Evolutionary conservation across 2,113 vertebrate genomes (phyloP), one percentile per base, ranked within the genome.

Genomic region (Holacanthus passer): DNA sequence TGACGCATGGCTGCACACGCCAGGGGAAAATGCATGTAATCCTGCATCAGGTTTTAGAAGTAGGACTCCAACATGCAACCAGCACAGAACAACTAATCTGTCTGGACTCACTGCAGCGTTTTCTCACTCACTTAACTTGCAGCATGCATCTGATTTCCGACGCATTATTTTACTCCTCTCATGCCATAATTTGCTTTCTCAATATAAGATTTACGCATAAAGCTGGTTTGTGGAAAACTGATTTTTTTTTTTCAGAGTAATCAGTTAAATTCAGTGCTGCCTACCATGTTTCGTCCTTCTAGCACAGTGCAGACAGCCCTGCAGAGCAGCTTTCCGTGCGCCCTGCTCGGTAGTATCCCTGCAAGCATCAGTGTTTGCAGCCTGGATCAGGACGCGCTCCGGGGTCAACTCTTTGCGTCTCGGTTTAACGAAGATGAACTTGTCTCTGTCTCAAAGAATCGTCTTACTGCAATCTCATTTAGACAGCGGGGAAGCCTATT

Each of bases 401-500:
- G 67, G 87, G 88, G 85, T 90, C 92, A 91, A 87, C 68, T 70
- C 88, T 79, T 84, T 80, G 84, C 83, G 88, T 84, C 88, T 93
- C 85, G 82, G 73, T 94, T 94, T 91, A 91, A 91, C 85, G 81
- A 88, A 89, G 91, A 92, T 90, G 82, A 89, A 91, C 88, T 82
- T 73, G 86, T 90, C 86, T 93, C 85, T 88, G 89, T 85, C 89
- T 92, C 71, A 67, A 79, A 62, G 77, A 86, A 88, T 88, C 91
- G 77, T 67, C 89, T 93, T 93, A 92, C 17, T 87, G 64, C 83
- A 95, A 94, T 95, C 94, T 78, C 90, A 85, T 93, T 91, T 85
- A 74, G 48, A 73, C 27, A 63, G 60, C 68, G 5, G 67, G 73
- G 60, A 93, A 92, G 81, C 91, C 92, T 92, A 94, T 94, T 91